phyloP scores from a whole-genome alignment of 1,140 invertebrate genomes.

The Hestina assimilis region DNA sequence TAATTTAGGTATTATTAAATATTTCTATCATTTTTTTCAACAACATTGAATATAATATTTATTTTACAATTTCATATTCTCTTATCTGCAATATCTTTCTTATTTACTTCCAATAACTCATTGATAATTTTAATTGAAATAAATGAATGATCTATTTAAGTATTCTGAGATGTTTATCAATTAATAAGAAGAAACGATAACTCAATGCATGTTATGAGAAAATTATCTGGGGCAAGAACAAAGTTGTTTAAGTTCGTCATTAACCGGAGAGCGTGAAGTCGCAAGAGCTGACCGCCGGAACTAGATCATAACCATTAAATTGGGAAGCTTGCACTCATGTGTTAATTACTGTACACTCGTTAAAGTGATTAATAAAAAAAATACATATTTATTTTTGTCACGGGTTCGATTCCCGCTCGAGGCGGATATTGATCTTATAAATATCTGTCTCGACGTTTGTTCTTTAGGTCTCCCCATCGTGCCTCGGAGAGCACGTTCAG shows the following conservation, averaged over 20 bases:
- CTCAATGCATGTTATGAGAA: background rate
- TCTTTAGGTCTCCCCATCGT: no score
- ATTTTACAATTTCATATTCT: no score
- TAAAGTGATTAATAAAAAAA: conserved; percentile 43
- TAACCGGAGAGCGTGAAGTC: conserved; percentile 2
- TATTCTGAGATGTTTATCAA: background rate
- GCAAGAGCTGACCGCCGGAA: conserved; percentile 47
- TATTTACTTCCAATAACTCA: background rate
- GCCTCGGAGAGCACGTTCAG: no score
- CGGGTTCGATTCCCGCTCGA: background rate
- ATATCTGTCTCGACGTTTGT: no score
- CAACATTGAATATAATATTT: no score
- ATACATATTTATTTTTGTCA: background rate
- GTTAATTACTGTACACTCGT: conserved; percentile 50
- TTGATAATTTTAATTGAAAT: background rate
- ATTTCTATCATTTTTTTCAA: no score
- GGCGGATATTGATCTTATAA: background rate
- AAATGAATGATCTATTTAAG: background rate
- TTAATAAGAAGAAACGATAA: no score
- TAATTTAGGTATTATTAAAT: no score
- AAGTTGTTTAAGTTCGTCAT: conserved; percentile 11
- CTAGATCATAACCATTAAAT: conserved; percentile 60
- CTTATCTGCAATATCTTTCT: no score
- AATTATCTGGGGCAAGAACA: background rate
- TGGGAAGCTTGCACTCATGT: conserved; percentile 43